Evolutionary conservation across 2,113 vertebrate species (phyloP), one percentile per base, ranked within the genome.

Genomic region (Nibea coibor): DNA sequence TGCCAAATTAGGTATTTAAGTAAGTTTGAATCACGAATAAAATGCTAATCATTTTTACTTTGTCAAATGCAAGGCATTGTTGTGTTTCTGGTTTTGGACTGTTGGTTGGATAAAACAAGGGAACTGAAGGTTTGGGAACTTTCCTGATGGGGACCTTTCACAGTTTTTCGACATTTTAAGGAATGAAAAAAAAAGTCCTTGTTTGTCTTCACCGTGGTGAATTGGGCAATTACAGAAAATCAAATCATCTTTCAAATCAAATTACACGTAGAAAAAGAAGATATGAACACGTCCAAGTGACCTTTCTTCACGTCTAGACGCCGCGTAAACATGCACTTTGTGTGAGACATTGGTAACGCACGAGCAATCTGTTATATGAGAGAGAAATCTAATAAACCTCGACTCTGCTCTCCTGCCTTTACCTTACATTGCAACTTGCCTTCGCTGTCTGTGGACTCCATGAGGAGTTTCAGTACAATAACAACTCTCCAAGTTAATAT

Each of bases 381-480:
- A 71, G 45, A 53, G 45, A 68, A 51, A 59, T 80, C 65, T 15
- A 72, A 59, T 35, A 10, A 42, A 62, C 26, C 26, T 61, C 3
- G 8, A 35, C 31, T 11, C 12, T 39, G 65, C 63, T 35, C 48
- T 59, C 53, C 51, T 1, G 59, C 24, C 47, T 17, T 75, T 15
- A 39, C 39, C 28, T 51, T 20, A 31, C 54, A 48, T 50, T 66
- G 53, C 57, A 56, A 20, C 45, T 31, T 54, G 54, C 58, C 67
- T 65, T 57, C 61, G 1, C 35, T 69, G 63, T 73, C 39, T 10
- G 42, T 3, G 9, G 16, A 22, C 53, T 64, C 7, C 1, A 11
- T 31, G 6, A 53, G 70, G 64, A 75, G 68, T 48, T 16, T 22
- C 68, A 26, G 62, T 20, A 69, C 58, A 78, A 48, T 50, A 24